Evolutionary conservation across 2,888 invertebrate species (phyloP).

Genomic region (Agrotis exclamationis): DNA sequence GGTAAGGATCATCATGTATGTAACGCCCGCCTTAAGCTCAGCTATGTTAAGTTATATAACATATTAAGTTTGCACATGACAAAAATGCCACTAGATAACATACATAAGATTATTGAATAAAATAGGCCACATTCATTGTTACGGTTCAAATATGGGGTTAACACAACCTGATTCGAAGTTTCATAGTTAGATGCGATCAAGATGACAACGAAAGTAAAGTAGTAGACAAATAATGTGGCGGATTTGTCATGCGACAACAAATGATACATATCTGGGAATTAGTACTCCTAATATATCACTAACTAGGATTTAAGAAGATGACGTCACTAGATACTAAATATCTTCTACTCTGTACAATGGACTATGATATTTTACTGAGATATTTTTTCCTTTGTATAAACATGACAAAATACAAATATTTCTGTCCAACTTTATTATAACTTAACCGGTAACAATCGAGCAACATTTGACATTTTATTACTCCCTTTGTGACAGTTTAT

Average conservation of each 20-base stretch:
- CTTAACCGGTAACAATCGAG: conserved; percentile 90
- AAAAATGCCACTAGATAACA: conserved; percentile 79
- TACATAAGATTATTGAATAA: conserved; percentile 75
- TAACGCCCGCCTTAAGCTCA: conserved; percentile 89
- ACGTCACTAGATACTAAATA: conserved; percentile 87
- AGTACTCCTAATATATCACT: conserved; percentile 86
- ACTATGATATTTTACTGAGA: conserved; percentile 90
- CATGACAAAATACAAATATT: conserved; percentile 90
- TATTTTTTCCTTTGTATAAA: conserved; percentile 89
- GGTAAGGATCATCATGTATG: conserved; percentile 83
- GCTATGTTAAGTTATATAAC: conserved; percentile 88
- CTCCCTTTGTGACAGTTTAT: conserved; percentile 88
- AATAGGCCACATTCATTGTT: conserved; percentile 89
- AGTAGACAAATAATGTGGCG: conserved; percentile 76
- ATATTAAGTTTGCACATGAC: conserved; percentile 84
- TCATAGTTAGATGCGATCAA: conserved; percentile 67
- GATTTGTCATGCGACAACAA: conserved; percentile 85
- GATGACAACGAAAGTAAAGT: conserved; percentile 74
- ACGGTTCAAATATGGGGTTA: conserved; percentile 83
- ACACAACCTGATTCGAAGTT: conserved; percentile 79
- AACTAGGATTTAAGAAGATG: conserved; percentile 88
- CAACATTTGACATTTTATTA: conserved; percentile 85
- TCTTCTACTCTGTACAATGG: conserved; percentile 89
- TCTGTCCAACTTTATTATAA: conserved; percentile 86
- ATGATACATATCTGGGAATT: conserved; percentile 84